phyloP scores from a whole-genome alignment of 2,888 invertebrate genomes.

The Geotrupes spiniger region DNA sequence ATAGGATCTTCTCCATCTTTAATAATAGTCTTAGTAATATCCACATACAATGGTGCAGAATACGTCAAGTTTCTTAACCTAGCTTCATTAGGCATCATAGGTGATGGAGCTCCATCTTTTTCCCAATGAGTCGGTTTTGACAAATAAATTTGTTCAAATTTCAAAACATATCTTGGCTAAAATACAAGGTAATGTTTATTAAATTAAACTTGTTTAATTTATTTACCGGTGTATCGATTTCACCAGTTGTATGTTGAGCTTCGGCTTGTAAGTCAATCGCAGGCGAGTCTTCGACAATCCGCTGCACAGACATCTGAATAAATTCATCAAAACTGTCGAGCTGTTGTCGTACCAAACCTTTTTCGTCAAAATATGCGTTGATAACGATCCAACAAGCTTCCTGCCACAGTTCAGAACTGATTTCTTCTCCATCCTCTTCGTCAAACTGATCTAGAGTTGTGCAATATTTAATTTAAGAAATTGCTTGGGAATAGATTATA shows the following conservation, averaged over 20 bases:
- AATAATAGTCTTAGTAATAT: constrained; percentile 94
- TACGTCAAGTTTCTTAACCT: constrained; percentile 95
- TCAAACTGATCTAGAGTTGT: constrained; percentile 57
- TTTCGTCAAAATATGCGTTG: constrained; percentile 99
- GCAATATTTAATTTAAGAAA: neutral
- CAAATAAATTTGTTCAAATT: constrained; percentile 98
- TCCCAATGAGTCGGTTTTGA: constrained; percentile 99
- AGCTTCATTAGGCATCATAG: constrained; percentile 99
- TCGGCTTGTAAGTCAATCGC: constrained; percentile 97
- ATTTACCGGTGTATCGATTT: constrained; percentile 79
- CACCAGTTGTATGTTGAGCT: constrained; percentile 92
- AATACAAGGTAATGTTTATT: constrained; percentile 24
- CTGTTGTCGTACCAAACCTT: constrained; percentile 98
- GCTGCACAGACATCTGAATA: constrained; percentile 99
- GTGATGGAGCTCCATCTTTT: constrained; percentile 98
- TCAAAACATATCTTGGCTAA: constrained; percentile 84
- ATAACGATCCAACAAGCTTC: constrained; percentile 99
- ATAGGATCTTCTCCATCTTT: constrained; percentile 88
- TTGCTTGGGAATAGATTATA: neutral
- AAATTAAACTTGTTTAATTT: neutral
- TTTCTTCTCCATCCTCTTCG: constrained; percentile 90
- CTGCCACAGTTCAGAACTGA: constrained; percentile 98
- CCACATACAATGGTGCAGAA: constrained; percentile 97
- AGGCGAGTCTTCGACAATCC: constrained; percentile 99
- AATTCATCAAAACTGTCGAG: constrained; percentile 99